A percentile compares a stretch with the other conserved stretches of the same genome.
Conservation (phyloP, 2,113 vertebrate genomes). For the Sebastes fasciatus region DNA sequence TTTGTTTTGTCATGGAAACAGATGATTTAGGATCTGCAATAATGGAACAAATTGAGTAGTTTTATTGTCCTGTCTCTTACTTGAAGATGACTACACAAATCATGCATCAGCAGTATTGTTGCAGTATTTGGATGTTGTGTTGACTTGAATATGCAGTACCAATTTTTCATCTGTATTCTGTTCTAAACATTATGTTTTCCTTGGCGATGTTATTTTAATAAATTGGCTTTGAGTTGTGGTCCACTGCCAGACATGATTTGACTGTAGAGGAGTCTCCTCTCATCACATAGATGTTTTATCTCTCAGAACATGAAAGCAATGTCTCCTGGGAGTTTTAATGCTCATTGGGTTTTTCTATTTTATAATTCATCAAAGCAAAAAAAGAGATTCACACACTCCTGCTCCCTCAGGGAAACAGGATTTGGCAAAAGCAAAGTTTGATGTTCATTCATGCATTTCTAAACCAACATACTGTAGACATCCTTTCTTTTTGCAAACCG, state of each 20-base stretch:
- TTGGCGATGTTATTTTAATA: not conserved
- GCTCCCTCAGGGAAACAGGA: not conserved
- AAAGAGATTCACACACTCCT: slow-evolving; percentile 18
- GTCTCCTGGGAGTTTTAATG: slow-evolving; percentile 28
- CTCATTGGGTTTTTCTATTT: slow-evolving; percentile 8
- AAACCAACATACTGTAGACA: slow-evolving; percentile 17
- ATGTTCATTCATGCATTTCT: slow-evolving; percentile 45
- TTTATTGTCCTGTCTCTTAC: slow-evolving; percentile 12
- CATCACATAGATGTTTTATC: slow-evolving; percentile 29
- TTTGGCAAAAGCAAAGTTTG: slow-evolving; percentile 31
- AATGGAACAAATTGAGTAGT: slow-evolving; percentile 8
- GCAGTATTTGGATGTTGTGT: slow-evolving; percentile 32
- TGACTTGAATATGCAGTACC: not conserved
- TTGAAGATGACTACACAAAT: slow-evolving; percentile 25
- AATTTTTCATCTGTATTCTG: slow-evolving; percentile 2
- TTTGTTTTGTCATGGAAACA: slow-evolving; percentile 6
- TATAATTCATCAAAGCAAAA: slow-evolving; percentile 49
- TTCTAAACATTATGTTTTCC: not conserved
- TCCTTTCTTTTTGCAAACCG: slow-evolving; percentile 40
- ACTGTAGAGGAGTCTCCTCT: slow-evolving; percentile 21
- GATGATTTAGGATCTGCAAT: slow-evolving; percentile 24
- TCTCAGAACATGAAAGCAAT: slow-evolving; percentile 36
- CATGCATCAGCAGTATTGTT: not conserved
- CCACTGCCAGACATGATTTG: not conserved
- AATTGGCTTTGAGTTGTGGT: slow-evolving; percentile 20